Percentiles rank a stretch among this genome's conserved stretches.
Conservation (phyloP, 1,140 invertebrate genomes). For the Paramacrobiotus metropolitanus region DNA sequence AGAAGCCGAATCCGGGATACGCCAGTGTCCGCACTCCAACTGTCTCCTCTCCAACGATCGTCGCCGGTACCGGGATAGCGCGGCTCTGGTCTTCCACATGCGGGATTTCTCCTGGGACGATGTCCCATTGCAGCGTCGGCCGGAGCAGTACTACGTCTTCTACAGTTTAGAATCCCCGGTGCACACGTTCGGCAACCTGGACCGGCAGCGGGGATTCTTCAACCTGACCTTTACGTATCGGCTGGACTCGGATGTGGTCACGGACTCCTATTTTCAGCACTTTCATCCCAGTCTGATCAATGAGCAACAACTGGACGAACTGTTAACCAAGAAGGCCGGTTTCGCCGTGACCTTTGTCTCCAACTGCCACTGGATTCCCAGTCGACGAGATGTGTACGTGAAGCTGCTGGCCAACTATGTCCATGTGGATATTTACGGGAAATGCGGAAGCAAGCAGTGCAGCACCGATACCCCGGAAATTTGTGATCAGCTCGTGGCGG, state of each 20-base stretch:
- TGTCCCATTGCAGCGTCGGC: background rate
- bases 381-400: background rate
- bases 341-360: background rate
- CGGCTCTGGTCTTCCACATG: background rate
- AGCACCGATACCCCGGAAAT: background rate
- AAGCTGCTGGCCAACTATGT: conserved; percentile 9
- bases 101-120: background rate
- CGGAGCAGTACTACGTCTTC: background rate
- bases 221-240: conserved; percentile 4
- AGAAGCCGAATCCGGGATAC: background rate
- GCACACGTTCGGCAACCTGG: background rate
- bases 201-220: background rate
- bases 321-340: background rate
- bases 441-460: conserved; percentile 10
- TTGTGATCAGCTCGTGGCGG: background rate
- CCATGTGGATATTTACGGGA: conserved; percentile 13
- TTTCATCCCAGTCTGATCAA: background rate
- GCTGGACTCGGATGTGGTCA: background rate
- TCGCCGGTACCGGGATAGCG: background rate
- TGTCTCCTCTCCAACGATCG: background rate
- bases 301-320: background rate
- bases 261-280: background rate
- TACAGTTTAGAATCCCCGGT: background rate
- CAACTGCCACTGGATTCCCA: background rate
- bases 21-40: background rate